Evolutionary conservation across 2,888 invertebrate species (phyloP).

Genomic region (Hylaea fasciaria): DNA sequence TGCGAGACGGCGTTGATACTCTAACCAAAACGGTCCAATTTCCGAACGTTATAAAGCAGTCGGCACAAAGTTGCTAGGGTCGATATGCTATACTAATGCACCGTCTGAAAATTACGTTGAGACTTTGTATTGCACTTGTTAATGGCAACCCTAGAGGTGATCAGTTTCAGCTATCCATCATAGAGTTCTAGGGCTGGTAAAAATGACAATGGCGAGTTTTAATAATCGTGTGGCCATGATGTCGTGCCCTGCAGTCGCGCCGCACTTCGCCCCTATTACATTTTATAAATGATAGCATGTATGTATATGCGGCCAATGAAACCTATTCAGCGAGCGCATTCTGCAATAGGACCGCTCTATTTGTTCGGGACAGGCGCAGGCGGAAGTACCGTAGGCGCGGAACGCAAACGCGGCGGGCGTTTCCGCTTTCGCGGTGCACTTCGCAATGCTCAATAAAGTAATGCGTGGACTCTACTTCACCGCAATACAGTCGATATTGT

Average conservation of each 20-base stretch:
- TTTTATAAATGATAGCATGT: slow-evolving; percentile 62
- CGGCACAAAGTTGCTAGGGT: neutral
- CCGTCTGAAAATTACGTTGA: no score
- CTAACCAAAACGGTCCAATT: neutral
- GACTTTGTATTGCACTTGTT: no score
- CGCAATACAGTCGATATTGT: slow-evolving; percentile 38
- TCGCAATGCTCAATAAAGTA: slow-evolving; percentile 54
- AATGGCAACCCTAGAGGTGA: no score
- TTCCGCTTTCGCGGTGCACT: slow-evolving; percentile 61
- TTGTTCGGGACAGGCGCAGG: slow-evolving; percentile 69
- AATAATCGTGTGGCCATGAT: no score
- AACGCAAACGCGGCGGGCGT: slow-evolving; percentile 65
- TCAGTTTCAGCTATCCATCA: no score
- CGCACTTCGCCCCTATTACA: slow-evolving; percentile 57
- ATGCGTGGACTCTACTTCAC: slow-evolving; percentile 42
- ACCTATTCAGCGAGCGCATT: slow-evolving; percentile 57
- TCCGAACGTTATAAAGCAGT: neutral
- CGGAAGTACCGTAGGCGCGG: slow-evolving; percentile 76
- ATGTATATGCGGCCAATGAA: slow-evolving; percentile 58
- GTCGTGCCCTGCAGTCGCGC: neutral
- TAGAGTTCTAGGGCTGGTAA: no score
- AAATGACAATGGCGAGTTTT: no score
- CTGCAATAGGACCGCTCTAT: slow-evolving; percentile 65
- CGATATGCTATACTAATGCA: no score
- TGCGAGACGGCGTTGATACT: neutral